Evolutionary conservation across 2,888 invertebrate genomes (phyloP), one percentile per base, ranked within the genome.

Genomic region (Acleris sparsana): DNA sequence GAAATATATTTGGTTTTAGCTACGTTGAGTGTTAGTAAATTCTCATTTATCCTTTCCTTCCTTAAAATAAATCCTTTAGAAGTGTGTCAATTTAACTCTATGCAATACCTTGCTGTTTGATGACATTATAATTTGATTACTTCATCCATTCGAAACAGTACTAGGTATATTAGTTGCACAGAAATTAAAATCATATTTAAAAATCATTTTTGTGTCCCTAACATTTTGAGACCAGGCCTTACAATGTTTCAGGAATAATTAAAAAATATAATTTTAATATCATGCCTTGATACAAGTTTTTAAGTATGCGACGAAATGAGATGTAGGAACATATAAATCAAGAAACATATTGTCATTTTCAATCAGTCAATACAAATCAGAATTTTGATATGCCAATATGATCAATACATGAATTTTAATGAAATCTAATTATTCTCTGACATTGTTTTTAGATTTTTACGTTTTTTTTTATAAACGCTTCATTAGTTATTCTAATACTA

Each of bases 291-390:
- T 13, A 7, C 43, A 39, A 33, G 20, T 55, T 62, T 43, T 18
- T n/a, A 18, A 63, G 63, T 63, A 25, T 53, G 62, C 55, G 63
- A 56, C 17, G 44, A 65, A 46, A 48, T 44, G 68, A 60, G 13
- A 39, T 39, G 39, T 39, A 72, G 43, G 53, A 63, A 65, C 57
- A 53, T 67, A 59, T 25, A 64, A 64, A 63, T 55, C 5, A 70
- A 73, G 68, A 75, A 75, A 76, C 76, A 82, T 86, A 87, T 86
- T 85, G 85, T 87, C 85, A 81, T 82, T 79, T 69, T 66, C 77
- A 71, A 70, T 80, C 80, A 85, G 82, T 83, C 77, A 68, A 72
- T 75, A 73, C 63, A 61, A 52, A 63, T 59, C 63, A 72, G 61
- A 68, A 73, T 71, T 71, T 74, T 82, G 80, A 82, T 85, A 85